phyloP scores from a whole-genome alignment of 1,140 invertebrate genomes.

The Theocolax elegans region DNA sequence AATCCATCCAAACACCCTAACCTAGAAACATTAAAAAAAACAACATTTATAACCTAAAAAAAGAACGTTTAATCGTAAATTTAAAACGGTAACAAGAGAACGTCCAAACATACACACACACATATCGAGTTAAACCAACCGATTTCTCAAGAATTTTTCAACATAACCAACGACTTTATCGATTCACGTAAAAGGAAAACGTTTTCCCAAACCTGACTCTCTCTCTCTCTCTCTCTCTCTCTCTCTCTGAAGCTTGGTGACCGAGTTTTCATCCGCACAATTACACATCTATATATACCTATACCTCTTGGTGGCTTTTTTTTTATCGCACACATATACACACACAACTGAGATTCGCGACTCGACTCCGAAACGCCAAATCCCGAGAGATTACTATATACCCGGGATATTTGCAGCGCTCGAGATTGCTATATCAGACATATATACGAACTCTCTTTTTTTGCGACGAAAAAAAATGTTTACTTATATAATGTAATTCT shows the following conservation, averaged over 20 bases:
- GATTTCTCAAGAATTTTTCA: background rate
- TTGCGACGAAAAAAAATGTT: no score
- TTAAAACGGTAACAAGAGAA: no score
- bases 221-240: background rate
- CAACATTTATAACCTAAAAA: no score
- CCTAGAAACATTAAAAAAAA: no score
- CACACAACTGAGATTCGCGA: background rate
- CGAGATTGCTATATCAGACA: no score
- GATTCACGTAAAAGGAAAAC: conserved; percentile 6
- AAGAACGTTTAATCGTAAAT: no score
- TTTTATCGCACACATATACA: conserved; percentile 14
- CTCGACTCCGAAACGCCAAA: background rate
- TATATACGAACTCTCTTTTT: no score
- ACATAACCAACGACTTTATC: no score
- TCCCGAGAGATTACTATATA: conserved; percentile 21
- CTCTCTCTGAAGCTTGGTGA: background rate
- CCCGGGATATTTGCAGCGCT: background rate
- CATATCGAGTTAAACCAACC: conserved; percentile 6
- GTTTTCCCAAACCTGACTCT: conserved; percentile 1
- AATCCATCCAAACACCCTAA: no score
- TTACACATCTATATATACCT: conserved; percentile 12
- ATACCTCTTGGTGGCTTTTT: no score
- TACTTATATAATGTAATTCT: no score
- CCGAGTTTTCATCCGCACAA: conserved; percentile 25
- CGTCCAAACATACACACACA: no score